phyloP scores from a whole-genome alignment of 23 tunicate species.

The Styela plicata region DNA sequence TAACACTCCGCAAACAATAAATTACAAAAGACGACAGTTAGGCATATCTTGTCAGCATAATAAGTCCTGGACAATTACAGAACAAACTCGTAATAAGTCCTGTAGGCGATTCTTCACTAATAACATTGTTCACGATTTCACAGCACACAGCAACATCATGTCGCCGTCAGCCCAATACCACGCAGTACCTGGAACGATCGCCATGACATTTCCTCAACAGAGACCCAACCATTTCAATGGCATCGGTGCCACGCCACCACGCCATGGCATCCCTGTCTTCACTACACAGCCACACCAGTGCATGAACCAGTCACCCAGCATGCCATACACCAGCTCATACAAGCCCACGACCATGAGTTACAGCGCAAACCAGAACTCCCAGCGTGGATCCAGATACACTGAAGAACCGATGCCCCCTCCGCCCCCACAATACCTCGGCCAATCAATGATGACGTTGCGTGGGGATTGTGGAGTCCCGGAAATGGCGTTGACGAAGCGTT shows the following conservation, averaged over 20 bases:
- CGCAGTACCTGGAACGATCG: conserved; percentile 11
- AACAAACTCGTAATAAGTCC: neutral
- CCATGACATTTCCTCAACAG: conserved; percentile 19
- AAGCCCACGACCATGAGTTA: neutral
- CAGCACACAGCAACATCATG: conserved; percentile 9
- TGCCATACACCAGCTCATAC: conserved; percentile 10
- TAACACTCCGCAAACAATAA: too few relatives aligned
- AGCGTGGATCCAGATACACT: neutral
- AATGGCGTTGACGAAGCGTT: neutral
- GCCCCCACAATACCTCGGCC: conserved; percentile 43
- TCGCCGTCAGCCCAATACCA: conserved; percentile 9
- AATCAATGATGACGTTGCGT: conserved; percentile 27
- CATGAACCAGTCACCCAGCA: conserved; percentile 16
- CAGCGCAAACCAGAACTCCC: neutral
- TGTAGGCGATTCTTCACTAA: neutral
- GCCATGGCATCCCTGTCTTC: neutral
- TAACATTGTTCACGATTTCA: neutral
- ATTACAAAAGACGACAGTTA: too few relatives aligned
- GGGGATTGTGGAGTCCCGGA: conserved; percentile 21
- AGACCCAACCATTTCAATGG: conserved; percentile 23
- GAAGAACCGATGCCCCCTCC: conserved; percentile 40
- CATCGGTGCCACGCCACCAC: neutral
- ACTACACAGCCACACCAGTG: conserved; percentile 14
- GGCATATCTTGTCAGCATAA: too few relatives aligned
- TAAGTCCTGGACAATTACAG: too few relatives aligned